Conservation (phyloP, 2,797 vertebrate genomes). For the Danio albolineatus region DNA sequence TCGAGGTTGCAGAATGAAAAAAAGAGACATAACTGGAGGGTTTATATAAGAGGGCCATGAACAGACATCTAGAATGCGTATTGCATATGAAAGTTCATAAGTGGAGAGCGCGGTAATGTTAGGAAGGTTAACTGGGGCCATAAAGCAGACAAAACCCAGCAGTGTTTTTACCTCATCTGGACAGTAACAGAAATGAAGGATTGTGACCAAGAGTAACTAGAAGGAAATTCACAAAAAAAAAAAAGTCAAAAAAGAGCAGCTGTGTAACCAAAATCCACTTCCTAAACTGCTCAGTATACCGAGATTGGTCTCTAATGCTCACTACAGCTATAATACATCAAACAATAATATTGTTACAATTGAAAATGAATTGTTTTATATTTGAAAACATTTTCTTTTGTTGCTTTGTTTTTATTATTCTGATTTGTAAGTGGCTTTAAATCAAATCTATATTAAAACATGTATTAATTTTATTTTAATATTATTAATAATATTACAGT, state of each 20-base stretch:
- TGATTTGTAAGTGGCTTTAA: no score
- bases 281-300: constrained; percentile 8
- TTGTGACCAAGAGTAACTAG: constrained; percentile 45
- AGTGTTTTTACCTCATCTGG: constrained; percentile 27
- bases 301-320: no score
- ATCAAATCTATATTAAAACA: no score
- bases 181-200: constrained; percentile 42
- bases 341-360: no score
- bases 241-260: constrained; percentile 17
- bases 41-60: neutral
- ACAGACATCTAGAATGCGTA: constrained; percentile 10
- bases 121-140: constrained; percentile 2
- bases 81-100: constrained; percentile 20
- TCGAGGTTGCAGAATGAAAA: constrained; percentile 17
- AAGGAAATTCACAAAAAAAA: constrained; percentile 4
- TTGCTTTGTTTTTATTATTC: no score
- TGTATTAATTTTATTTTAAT: no score
- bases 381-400: no score
- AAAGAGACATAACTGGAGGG: constrained; percentile 14
- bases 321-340: no score
- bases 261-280: constrained; percentile 21
- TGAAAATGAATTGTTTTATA: no score
- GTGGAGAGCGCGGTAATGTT: neutral
- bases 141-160: constrained; percentile 11
- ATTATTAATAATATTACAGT: no score